Percentiles rank a stretch among this genome's conserved stretches.
phyloP scores from a whole-genome alignment of 2,888 invertebrate species.

The Baccha elongata region DNA sequence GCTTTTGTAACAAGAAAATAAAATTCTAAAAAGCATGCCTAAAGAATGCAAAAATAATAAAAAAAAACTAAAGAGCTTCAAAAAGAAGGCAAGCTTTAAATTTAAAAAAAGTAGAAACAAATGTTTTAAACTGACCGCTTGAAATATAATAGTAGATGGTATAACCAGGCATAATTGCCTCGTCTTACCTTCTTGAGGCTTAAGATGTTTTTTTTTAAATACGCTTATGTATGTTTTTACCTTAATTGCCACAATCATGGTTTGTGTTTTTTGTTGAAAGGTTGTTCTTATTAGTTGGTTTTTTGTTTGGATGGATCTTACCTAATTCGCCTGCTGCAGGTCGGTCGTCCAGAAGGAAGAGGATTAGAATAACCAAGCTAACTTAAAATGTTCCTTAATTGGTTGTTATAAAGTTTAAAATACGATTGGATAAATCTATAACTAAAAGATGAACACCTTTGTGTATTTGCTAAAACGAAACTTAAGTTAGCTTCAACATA shows the following conservation, averaged over 20 bases:
- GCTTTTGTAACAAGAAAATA: not conserved
- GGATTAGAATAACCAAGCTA: too few species aligned
- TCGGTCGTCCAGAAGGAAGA: too few species aligned
- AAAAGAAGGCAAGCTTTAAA: conserved; percentile 10
- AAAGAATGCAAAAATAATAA: conserved; percentile 18
- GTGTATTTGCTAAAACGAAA: too few species aligned
- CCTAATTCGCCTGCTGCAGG: too few species aligned
- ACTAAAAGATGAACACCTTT: too few species aligned
- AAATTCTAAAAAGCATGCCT: conserved; percentile 10
- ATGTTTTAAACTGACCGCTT: conserved; percentile 6
- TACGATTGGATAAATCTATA: too few species aligned
- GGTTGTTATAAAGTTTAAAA: too few species aligned
- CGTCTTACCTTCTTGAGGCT: conserved; percentile 5
- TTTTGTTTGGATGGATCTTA: not conserved
- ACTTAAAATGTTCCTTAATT: too few species aligned
- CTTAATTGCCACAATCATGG: conserved; percentile 7
- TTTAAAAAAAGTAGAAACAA: not conserved
- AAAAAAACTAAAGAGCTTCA: not conserved
- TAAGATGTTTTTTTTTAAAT: conserved; percentile 15
- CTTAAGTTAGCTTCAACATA: too few species aligned
- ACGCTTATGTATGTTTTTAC: not conserved
- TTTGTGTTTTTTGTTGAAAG: not conserved
- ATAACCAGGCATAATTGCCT: not conserved
- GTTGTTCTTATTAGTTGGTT: not conserved
- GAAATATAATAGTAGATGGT: not conserved